phyloP scores from a whole-genome alignment of 2,888 invertebrate genomes.

The Platyscelio sp. region DNA sequence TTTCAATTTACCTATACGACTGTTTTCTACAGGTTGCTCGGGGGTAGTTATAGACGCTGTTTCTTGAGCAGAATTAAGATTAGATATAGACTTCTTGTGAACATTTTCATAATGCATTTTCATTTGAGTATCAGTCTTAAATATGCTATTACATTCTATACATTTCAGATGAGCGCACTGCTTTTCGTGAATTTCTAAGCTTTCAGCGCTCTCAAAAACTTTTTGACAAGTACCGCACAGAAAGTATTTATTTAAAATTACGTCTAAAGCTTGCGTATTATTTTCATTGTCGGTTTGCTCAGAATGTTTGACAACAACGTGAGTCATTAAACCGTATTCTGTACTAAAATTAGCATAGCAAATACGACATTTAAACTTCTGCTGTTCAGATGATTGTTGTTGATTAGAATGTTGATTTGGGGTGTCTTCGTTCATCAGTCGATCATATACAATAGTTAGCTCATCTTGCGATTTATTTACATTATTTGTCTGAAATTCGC shows the following conservation, averaged over 20 bases:
- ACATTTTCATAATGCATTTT: slow-evolving; percentile 43
- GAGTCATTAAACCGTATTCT: slow-evolving; percentile 40
- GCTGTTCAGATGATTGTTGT: neutral
- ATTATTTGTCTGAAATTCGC: neutral
- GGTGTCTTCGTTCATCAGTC: neutral
- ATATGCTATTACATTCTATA: slow-evolving; percentile 17
- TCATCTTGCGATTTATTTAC: neutral
- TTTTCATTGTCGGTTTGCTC: neutral
- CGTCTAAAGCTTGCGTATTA: neutral
- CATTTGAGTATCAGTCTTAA: slow-evolving; percentile 42
- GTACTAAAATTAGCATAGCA: slow-evolving; percentile 20
- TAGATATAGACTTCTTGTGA: slow-evolving; percentile 12
- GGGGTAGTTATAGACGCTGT: neutral
- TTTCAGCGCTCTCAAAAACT: slow-evolving; percentile 33
- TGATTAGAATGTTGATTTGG: no score
- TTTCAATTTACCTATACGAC: slow-evolving; percentile 52
- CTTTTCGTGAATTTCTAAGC: slow-evolving; percentile 30
- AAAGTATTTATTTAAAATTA: slow-evolving; percentile 39
- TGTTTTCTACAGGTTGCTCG: neutral
- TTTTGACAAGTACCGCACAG: slow-evolving; percentile 46
- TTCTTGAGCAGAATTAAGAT: neutral
- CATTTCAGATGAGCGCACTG: slow-evolving; percentile 40
- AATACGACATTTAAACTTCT: slow-evolving; percentile 33
- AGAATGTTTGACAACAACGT: slow-evolving; percentile 24
- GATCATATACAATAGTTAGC: neutral